Percentiles rank a stretch among this genome's conserved stretches.
Evolutionary conservation across 2,888 invertebrate genomes (phyloP).

Genomic region (Scaeva pyrastri): DNA sequence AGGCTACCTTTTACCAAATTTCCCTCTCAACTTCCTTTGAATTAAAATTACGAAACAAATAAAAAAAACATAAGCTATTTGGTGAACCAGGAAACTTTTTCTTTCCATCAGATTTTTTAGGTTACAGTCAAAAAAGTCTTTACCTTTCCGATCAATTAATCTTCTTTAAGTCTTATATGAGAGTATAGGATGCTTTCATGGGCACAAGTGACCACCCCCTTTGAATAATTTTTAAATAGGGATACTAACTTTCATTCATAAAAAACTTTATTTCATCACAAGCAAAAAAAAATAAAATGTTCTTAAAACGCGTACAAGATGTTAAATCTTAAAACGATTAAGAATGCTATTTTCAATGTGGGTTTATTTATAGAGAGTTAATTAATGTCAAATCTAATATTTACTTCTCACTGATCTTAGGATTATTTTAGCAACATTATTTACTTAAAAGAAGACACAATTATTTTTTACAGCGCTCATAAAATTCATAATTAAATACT

Average conservation of each 20-base stretch:
- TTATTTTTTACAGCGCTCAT: neutral
- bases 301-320: neutral
- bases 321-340: no score
- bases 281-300: neutral
- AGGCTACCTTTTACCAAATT: no score
- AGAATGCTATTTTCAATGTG: no score
- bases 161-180: neutral
- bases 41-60: no score
- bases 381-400: neutral
- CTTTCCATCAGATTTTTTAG: no score
- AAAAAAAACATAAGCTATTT: no score
- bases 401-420: neutral
- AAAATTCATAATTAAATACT: neutral
- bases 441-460: neutral
- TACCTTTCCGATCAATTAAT: neutral
- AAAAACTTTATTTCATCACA: neutral
- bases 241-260: neutral
- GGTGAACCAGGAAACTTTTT: no score
- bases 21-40: no score
- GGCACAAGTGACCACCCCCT: no score
- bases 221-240: neutral
- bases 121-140: neutral
- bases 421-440: neutral
- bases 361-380: neutral
- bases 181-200: no score